Conservation (phyloP, 2,888 invertebrate species). For the Auanema freiburgensis region DNA sequence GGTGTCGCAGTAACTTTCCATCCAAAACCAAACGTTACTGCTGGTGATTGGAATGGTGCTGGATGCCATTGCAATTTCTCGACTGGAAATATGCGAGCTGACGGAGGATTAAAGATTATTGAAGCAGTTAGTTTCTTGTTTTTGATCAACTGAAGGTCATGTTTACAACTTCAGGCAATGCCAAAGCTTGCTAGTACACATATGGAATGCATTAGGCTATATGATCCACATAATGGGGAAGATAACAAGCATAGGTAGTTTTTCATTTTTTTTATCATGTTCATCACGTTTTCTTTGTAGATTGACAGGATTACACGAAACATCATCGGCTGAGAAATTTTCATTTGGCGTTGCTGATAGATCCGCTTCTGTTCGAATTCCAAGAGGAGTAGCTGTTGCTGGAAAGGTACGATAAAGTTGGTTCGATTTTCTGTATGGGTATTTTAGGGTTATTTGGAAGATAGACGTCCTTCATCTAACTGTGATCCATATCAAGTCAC, state of each 20-base stretch:
- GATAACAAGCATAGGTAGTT: conserved; percentile 83
- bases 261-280: background rate
- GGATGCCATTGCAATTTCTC: conserved; percentile 95
- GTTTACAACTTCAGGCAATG: conserved; percentile 70
- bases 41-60: conserved; percentile 84
- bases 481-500: conserved; percentile 50
- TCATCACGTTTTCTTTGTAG: conserved; percentile 66
- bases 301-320: conserved; percentile 89
- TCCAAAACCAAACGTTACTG: conserved; percentile 66
- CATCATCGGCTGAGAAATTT: conserved; percentile 92
- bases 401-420: conserved; percentile 20
- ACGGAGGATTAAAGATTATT: conserved; percentile 36
- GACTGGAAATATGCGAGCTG: conserved; percentile 80
- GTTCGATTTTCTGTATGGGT: background rate
- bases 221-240: conserved; percentile 79
- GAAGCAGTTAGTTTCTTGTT: conserved; percentile 24
- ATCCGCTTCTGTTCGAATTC: conserved; percentile 51
- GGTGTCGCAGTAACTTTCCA: conserved; percentile 67
- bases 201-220: conserved; percentile 73
- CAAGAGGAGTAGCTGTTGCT: conserved; percentile 49
- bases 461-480: conserved; percentile 54
- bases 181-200: conserved; percentile 88
- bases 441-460: conserved; percentile 51
- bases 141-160: background rate
- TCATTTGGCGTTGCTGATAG: conserved; percentile 68